Percentiles rank a stretch among this genome's conserved stretches.
phyloP scores from a whole-genome alignment of 2,113 vertebrate genomes.

The Peucedramus taeniatus region DNA sequence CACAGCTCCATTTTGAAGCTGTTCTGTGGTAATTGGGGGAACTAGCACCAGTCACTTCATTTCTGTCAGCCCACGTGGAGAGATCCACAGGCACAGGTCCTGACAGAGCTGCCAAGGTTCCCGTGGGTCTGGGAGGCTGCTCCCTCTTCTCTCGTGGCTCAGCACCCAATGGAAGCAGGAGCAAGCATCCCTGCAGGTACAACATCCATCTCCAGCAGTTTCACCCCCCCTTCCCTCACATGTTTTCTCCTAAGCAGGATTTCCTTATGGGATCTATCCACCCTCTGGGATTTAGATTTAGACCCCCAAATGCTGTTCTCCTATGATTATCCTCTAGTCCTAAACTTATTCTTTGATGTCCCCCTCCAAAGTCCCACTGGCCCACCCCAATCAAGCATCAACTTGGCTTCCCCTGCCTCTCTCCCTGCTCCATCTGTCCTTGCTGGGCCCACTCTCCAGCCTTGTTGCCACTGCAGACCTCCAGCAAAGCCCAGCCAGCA shows the following conservation, averaged over 20 bases:
- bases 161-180: neutral
- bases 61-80: neutral
- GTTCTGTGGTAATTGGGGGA: neutral
- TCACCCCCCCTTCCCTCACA: neutral
- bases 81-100: neutral
- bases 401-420: neutral
- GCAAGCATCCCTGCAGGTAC: neutral
- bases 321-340: neutral
- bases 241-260: neutral
- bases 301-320: neutral
- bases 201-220: neutral
- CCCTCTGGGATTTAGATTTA: neutral
- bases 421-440: neutral
- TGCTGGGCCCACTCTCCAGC: neutral
- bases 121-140: neutral
- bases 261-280: neutral
- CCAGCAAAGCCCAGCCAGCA: neutral
- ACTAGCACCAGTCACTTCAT: neutral
- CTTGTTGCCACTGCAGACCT: neutral
- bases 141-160: neutral
- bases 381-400: rapidly evolving
- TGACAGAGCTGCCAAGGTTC: neutral
- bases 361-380: neutral
- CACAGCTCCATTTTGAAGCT: neutral
- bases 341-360: neutral